Evolutionary conservation across 2,797 vertebrate species (phyloP).

Genomic region (Anguilla obscura): DNA sequence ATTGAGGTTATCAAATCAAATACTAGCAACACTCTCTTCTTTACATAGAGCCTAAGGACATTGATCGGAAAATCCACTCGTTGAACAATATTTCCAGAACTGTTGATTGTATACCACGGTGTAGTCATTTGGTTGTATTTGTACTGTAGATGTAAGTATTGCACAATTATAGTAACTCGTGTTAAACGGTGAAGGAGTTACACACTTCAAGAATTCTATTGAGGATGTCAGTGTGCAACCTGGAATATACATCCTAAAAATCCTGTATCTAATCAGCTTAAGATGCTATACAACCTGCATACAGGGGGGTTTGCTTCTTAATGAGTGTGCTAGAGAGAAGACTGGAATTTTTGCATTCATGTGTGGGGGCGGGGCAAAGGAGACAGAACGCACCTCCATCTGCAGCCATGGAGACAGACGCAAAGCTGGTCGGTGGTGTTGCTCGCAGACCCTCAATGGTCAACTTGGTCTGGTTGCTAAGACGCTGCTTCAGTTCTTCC

Average conservation of each 20-base stretch:
- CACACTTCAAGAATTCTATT: background rate
- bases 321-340: background rate
- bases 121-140: too few species aligned
- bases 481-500: constrained; percentile 86
- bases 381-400: constrained; percentile 72
- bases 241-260: background rate
- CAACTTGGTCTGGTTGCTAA: constrained; percentile 89
- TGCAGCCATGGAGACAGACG: constrained; percentile 83
- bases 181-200: background rate
- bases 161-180: background rate
- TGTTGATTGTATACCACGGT: too few species aligned
- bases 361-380: background rate
- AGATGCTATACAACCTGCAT: background rate
- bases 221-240: background rate
- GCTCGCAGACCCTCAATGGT: constrained; percentile 82
- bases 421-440: constrained; percentile 77
- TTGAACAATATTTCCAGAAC: too few species aligned
- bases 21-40: too few species aligned
- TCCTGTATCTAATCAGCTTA: background rate
- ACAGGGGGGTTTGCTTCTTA: background rate
- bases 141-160: too few species aligned
- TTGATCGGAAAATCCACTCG: too few species aligned
- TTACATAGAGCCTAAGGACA: too few species aligned
- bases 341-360: background rate
- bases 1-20: too few species aligned